Evolutionary conservation across 2,113 vertebrate species (phyloP), one percentile per base, ranked within the genome.

Genomic region (Carassius gibelio): DNA sequence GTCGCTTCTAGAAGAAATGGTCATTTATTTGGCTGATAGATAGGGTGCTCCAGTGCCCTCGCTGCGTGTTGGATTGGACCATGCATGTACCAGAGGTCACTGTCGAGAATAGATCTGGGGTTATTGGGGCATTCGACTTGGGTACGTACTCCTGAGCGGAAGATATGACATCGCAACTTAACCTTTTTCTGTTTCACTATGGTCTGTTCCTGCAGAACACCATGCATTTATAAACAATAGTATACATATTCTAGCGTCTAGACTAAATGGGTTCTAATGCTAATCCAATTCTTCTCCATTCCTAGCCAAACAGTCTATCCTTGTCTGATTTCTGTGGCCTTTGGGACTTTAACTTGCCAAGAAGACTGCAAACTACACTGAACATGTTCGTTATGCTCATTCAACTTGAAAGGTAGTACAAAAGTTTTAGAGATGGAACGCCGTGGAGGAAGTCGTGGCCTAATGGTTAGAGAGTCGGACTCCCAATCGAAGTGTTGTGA

Each of bases 11-110:
- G 14, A 88, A 69, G 89, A 91, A 89, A 88, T 13, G 78, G 87
- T 91, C 61, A 85, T 93, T 93, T 89, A 92, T 93, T 93, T 91
- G 85, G n/a, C 84, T 94, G 93, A 94, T 92, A 85, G 89, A 93
- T 93, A 85, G 88, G 2, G 85, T n/a, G 85, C 9, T 42, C 88
- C 78, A 59, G 90, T 68, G 92, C 89, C 93, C 93, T 93, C 92
- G 91, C 89, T 89, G 19, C 26, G 26, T 81, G 78, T 61, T 42
- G 26, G 57, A 82, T 45, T 34, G 7, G 21, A 17, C n/a, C 42
- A 6, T 81, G 77, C 13, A 78, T 50, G 69, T 75, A 48, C 23
- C 89, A 91, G 93, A 93, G 93, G 93, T 94, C 93, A 91, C 62
- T 84, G 10, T 85, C 86, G 91, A 92, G 85, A 91, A 91, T 84